A percentile compares a stretch with the other conserved stretches of the same genome.
phyloP scores from a whole-genome alignment of 2,888 invertebrate genomes.

The Caenorhabditis afra region DNA sequence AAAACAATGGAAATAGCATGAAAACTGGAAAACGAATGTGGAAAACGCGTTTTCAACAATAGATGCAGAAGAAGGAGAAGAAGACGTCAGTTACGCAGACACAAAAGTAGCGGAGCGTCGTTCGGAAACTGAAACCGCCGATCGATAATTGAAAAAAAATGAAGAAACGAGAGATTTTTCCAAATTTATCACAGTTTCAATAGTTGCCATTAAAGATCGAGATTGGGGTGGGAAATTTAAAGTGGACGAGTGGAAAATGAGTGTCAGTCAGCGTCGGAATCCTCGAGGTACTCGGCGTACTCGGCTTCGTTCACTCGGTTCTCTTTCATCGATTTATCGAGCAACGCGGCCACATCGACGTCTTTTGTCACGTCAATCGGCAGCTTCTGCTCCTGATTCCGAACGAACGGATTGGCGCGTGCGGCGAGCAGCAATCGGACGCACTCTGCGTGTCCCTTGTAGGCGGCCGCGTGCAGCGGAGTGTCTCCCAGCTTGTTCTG shows the following conservation, averaged over 20 bases:
- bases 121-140: too few relatives aligned
- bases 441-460: slow-evolving; percentile 84
- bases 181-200: not conserved
- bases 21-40: too few relatives aligned
- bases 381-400: slow-evolving; percentile 83
- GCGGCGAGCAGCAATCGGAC: slow-evolving; percentile 83
- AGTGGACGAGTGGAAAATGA: not conserved
- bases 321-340: slow-evolving; percentile 63
- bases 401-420: slow-evolving; percentile 82
- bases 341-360: slow-evolving; percentile 65
- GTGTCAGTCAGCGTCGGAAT: slow-evolving; percentile 63
- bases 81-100: too few relatives aligned
- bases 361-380: slow-evolving; percentile 83
- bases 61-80: too few relatives aligned
- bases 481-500: slow-evolving; percentile 86
- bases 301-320: slow-evolving; percentile 64
- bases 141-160: too few relatives aligned
- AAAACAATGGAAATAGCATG: too few relatives aligned
- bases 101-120: too few relatives aligned
- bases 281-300: slow-evolving; percentile 67
- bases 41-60: too few relatives aligned
- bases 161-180: slow-evolving; percentile 1
- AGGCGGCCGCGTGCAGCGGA: slow-evolving; percentile 85
- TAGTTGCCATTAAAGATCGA: not conserved
- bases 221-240: not conserved